These are phyloP conservation scores for Vipera ursinii DNA, from an alignment of 2,797 vertebrate species.

Conservation along the genomic window DNA sequence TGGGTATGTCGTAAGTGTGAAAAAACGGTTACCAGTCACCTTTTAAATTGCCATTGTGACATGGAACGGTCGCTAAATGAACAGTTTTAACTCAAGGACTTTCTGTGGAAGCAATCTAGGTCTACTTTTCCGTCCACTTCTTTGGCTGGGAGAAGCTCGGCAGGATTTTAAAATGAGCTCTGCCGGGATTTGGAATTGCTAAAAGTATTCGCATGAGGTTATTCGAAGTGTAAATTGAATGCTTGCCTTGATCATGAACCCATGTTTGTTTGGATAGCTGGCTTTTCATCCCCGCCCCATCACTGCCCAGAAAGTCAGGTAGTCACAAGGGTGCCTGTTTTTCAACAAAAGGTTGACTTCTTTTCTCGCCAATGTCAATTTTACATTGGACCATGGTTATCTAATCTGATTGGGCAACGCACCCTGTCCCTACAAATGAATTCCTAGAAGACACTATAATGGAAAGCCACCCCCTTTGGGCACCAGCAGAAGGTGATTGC, in stretches of 20 bases:
- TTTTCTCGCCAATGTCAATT: background rate
- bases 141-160: background rate
- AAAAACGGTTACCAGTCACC: background rate
- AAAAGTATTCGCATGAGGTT: background rate
- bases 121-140: background rate
- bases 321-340: background rate
- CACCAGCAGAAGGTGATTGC: background rate
- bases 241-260: background rate
- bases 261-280: background rate
- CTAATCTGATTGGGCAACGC: background rate
- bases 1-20: background rate
- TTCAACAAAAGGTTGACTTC: background rate
- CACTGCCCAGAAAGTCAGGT: background rate
- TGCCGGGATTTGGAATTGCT: background rate
- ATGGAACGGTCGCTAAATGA: background rate
- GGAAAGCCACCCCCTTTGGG: background rate
- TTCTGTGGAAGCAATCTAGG: background rate
- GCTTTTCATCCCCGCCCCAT: background rate
- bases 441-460: background rate
- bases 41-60: background rate
- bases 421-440: background rate
- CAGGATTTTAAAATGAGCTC: background rate
- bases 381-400: background rate
- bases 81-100: background rate
- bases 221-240: background rate